These are phyloP conservation scores for Aquatica leii DNA, from an alignment of 2,888 invertebrate species.

Conservation along the genomic window DNA sequence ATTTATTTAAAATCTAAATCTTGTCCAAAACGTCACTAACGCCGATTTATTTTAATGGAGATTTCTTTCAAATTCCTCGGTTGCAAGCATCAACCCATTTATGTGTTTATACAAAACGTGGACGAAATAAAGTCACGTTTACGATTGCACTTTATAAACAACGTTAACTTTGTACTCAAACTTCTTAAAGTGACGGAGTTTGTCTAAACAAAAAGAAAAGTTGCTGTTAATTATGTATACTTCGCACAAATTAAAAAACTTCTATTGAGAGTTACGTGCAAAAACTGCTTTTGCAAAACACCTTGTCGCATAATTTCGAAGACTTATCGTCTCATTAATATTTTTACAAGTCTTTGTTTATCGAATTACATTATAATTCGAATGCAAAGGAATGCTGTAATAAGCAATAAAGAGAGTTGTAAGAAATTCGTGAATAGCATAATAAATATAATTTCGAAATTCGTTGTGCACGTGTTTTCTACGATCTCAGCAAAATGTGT, in stretches of 20 bases:
- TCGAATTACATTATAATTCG: conserved; percentile 19
- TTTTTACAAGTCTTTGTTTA: conserved; percentile 19
- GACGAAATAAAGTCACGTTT: conserved; percentile 25
- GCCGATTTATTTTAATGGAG: too few relatives aligned
- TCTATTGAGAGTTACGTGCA: too few relatives aligned
- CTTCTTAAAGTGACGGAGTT: conserved; percentile 7
- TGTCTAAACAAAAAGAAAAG: too few relatives aligned
- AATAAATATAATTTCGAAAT: conserved; percentile 28
- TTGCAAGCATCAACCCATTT: neutral
- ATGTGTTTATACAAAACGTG: conserved; percentile 7
- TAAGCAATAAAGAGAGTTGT: conserved; percentile 19
- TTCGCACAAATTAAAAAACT: neutral
- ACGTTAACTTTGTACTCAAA: conserved; percentile 30
- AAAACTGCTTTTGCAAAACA: too few relatives aligned
- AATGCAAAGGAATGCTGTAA: conserved; percentile 20
- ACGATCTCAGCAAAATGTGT: conserved; percentile 25
- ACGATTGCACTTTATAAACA: conserved; percentile 21
- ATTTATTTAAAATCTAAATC: too few relatives aligned
- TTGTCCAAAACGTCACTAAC: too few relatives aligned
- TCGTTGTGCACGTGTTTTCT: conserved; percentile 22
- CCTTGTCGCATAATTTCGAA: neutral
- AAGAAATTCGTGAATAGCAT: conserved; percentile 27
- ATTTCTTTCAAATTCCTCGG: neutral
- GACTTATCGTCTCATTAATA: too few relatives aligned
- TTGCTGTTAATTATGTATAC: neutral